Evolutionary conservation across 2,888 invertebrate genomes (phyloP).

Genomic region (Temnothorax ravouxi): DNA sequence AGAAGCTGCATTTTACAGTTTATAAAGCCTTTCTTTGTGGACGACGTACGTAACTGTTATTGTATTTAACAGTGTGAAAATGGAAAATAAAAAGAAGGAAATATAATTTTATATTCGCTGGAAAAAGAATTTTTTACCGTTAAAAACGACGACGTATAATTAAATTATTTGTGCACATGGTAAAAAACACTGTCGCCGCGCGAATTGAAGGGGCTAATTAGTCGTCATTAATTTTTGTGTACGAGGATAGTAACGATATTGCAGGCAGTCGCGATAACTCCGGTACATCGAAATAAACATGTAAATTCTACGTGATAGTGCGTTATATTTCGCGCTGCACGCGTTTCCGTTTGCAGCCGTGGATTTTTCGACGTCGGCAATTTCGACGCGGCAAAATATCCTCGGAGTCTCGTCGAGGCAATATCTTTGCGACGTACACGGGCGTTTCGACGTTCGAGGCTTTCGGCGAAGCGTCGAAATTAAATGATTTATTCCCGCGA

Average conservation of each 20-base stretch:
- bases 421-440: not conserved
- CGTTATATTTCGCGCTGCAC: not conserved
- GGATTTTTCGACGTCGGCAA: not conserved
- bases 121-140: not conserved
- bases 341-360: not conserved
- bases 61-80: not conserved
- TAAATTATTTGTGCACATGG: not conserved
- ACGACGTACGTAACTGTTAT: not conserved
- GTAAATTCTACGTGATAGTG: not conserved
- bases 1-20: not conserved
- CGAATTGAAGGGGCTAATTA: constrained; percentile 9
- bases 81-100: not conserved
- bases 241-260: not conserved
- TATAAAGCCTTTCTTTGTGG: not conserved
- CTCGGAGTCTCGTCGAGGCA: not conserved
- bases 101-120: not conserved
- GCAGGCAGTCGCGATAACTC: not conserved
- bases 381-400: not conserved
- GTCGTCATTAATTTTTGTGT: not conserved
- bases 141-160: not conserved
- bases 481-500: constrained; percentile 27
- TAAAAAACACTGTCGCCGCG: not conserved
- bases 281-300: not conserved
- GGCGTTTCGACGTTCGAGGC: not conserved
- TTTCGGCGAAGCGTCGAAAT: constrained; percentile 5